Base-by-base conservation (phyloP, 2,113 vertebrate species). In the Chroicocephalus ridibundus region DNA sequence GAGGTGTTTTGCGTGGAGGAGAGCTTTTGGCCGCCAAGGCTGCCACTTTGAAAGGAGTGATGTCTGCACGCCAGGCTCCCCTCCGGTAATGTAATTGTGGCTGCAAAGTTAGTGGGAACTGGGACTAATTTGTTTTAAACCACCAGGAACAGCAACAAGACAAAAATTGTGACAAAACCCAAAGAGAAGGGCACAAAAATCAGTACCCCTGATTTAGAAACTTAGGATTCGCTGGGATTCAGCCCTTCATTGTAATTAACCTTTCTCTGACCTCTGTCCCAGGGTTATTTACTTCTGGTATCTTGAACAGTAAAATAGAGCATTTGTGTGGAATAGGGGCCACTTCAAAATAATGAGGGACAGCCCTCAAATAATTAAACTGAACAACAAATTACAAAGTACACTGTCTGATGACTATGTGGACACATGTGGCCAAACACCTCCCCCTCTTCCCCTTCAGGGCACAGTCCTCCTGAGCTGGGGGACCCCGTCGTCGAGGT, bases 401-500 rank as follows among this genome's bases (percentile, higher is more conserved):
- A 29, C 0, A 0, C 51, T 42, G 65, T 9, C 20, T 51, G 44
- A 74, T 60, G 65, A 38, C 42, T 66, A 19, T 58, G 32, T 2
- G 11, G 22, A 65, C 11, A 32, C 12, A 34, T 1, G 8, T 46
- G n/a, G 46, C 32, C 42, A 75, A 88, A 68, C 4, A 9, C 5
- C 2, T 81, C 26, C 58, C 11, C 9, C 19, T 62, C 27, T 47
- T 69, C 51, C 27, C 36, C 25, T 78, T 78, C 29, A 85, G 15
- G 20, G 15, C 40, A 65, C 34, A 36, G 20, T 31, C 2, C 2
- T 10, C 32, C n/a, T 38, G 36, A 58, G 27, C 71, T 51, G 38
- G 9, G 14, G 64, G 32, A 78, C 22, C 1, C 20, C 17, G 6
- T 24, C 22, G n/a, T 8, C 0, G 1, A 11, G 9, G 22, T 52